These are phyloP conservation scores for Moxostoma hubbsi DNA, from an alignment of 2,797 vertebrate species.

Conservation along the genomic window DNA sequence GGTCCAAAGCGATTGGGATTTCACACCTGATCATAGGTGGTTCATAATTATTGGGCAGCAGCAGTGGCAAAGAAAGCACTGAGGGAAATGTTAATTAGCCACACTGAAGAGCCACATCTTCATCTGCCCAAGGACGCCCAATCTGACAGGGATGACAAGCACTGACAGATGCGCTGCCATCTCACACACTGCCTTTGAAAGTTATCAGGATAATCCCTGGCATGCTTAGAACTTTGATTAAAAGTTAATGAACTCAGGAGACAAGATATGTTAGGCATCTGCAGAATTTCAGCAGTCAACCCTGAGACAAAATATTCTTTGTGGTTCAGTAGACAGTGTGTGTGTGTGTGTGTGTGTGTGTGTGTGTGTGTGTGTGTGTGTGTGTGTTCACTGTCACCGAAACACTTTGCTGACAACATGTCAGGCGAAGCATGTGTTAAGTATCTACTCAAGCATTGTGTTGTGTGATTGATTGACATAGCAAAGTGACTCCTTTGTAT, in stretches of 20 bases:
- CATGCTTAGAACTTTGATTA: constrained; percentile 67
- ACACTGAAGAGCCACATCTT: constrained; percentile 48
- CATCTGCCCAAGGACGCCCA: constrained; percentile 56
- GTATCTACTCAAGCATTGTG: constrained; percentile 37
- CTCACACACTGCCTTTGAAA: constrained; percentile 59
- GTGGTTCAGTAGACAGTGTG: constrained; percentile 49
- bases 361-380: no score
- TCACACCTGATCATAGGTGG: background rate
- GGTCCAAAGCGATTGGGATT: constrained; percentile 9
- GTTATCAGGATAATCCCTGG: constrained; percentile 58
- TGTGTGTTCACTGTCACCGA: constrained; percentile 19
- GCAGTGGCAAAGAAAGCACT: constrained; percentile 17
- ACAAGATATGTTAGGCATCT: constrained; percentile 53
- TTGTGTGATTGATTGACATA: constrained; percentile 5
- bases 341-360: no score
- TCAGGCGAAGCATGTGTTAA: constrained; percentile 44
- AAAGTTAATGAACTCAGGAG: constrained; percentile 64
- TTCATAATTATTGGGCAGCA: constrained; percentile 2
- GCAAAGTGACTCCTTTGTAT: constrained; percentile 38
- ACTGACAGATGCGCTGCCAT: constrained; percentile 56
- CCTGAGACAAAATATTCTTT: constrained; percentile 48
- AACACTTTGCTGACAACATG: constrained; percentile 30
- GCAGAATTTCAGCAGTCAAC: constrained; percentile 47
- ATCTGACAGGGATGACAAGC: constrained; percentile 54
- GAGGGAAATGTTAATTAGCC: constrained; percentile 48